Evolutionary conservation across 2,888 invertebrate species (phyloP).

Genomic region (Panorpa germanica): DNA sequence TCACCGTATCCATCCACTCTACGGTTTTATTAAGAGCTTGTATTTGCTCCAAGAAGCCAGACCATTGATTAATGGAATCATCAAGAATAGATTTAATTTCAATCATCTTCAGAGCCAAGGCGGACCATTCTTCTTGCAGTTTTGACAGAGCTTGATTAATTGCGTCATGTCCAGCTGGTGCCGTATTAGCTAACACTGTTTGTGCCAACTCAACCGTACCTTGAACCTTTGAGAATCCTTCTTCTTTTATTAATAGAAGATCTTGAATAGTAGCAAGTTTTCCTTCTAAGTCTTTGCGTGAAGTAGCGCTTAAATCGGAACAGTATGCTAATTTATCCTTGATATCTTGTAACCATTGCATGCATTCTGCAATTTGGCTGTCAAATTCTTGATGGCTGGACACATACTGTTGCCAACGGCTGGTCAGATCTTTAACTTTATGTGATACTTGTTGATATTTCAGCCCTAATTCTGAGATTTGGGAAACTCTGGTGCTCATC

Average conservation of each 20-base stretch:
- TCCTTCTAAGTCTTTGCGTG: constrained; percentile 69
- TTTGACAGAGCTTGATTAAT: constrained; percentile 68
- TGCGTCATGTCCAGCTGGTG: constrained; percentile 67
- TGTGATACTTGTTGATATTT: constrained; percentile 82
- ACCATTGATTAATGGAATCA: constrained; percentile 81
- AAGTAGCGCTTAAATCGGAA: constrained; percentile 60
- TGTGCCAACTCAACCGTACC: constrained; percentile 81
- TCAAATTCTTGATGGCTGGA: constrained; percentile 76
- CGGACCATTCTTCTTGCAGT: constrained; percentile 82
- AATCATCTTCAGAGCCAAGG: constrained; percentile 68
- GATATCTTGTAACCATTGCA: constrained; percentile 67
- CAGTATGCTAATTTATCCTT: constrained; percentile 74
- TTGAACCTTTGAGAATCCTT: constrained; percentile 78
- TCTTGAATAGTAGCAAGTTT: constrained; percentile 75
- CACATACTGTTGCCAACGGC: constrained; percentile 85
- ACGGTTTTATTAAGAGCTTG: constrained; percentile 69
- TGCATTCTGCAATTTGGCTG: constrained; percentile 57
- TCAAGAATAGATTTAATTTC: constrained; percentile 77
- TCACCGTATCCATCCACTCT: constrained; percentile 51
- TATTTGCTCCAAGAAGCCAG: constrained; percentile 75
- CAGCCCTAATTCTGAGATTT: constrained; percentile 76
- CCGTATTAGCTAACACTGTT: constrained; percentile 76
- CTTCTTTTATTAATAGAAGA: constrained; percentile 76
- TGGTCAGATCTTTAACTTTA: constrained; percentile 78
- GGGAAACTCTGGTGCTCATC: constrained; percentile 53